Percentiles rank a stretch among this genome's conserved stretches.
phyloP scores from a whole-genome alignment of 2,888 invertebrate genomes.

The Candidula unifasciata region DNA sequence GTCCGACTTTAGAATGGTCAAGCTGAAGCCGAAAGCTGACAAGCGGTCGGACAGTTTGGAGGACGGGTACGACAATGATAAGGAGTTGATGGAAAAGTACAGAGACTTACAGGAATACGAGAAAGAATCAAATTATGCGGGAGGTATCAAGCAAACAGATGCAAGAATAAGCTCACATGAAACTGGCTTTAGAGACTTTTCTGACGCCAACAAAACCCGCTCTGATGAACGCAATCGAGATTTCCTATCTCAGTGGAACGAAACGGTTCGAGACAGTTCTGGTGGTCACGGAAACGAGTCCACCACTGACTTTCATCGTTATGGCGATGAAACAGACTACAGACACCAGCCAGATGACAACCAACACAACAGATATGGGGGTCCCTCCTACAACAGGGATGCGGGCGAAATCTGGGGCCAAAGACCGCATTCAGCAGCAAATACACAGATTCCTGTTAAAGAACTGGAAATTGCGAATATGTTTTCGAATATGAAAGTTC shows the following conservation, averaged over 20 bases:
- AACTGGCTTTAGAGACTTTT: conserved; percentile 35
- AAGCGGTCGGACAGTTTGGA: conserved; percentile 42
- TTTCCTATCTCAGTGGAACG: conserved; percentile 37
- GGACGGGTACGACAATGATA: conserved; percentile 55
- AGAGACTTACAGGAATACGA: conserved; percentile 43
- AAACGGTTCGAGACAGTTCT: not conserved
- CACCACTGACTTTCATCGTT: not conserved
- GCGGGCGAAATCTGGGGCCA: conserved; percentile 47
- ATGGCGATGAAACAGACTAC: conserved; percentile 20
- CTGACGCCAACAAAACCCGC: conserved; percentile 3
- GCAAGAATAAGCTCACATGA: not conserved
- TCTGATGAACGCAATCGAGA: conserved; percentile 29
- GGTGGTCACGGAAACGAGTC: not conserved
- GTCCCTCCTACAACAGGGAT: conserved; percentile 5
- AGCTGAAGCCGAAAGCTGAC: conserved; percentile 54
- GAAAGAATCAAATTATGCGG: not conserved
- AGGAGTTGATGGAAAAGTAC: conserved; percentile 52
- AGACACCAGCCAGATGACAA: conserved; percentile 42
- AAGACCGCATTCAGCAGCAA: conserved; percentile 41
- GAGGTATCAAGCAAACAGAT: not conserved
- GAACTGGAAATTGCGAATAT: conserved; percentile 67
- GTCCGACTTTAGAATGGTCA: conserved; percentile 58
- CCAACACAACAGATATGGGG: conserved; percentile 33
- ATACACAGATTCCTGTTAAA: conserved; percentile 51
- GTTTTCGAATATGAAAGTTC: conserved; percentile 60